These are phyloP conservation scores for Charadrius vociferus DNA, from an alignment of 2,113 vertebrate species.

Conservation along the genomic window DNA sequence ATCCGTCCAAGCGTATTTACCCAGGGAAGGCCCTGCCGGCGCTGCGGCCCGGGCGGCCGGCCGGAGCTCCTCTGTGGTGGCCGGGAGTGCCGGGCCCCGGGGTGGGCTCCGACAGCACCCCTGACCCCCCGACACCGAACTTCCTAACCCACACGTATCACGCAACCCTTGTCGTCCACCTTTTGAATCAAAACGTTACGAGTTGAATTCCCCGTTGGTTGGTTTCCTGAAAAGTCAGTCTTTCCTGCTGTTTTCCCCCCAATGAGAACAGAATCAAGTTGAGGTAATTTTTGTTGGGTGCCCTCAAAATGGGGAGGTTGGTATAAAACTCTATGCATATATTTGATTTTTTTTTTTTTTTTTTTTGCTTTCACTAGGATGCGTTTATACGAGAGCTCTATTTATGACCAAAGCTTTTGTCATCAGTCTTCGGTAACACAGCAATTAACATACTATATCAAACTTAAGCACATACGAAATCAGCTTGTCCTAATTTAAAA, in stretches of 20 bases:
- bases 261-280: background rate
- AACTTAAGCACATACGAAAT: background rate
- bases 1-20: background rate
- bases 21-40: accelerated
- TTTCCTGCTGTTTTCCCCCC: accelerated
- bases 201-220: accelerated
- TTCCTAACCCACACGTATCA: accelerated
- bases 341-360: background rate
- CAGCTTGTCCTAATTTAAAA: background rate
- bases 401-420: background rate
- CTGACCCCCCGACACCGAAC: accelerated
- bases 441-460: background rate
- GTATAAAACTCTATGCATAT: background rate
- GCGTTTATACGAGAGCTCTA: background rate
- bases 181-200: accelerated
- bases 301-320: accelerated
- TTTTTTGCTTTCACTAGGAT: background rate
- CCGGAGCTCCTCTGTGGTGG: accelerated
- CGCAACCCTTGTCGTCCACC: accelerated
- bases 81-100: too few relatives aligned
- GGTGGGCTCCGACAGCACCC: background rate
- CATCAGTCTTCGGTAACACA: background rate
- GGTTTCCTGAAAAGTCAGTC: background rate
- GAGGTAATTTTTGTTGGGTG: background rate
- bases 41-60: background rate